Base-by-base conservation (phyloP, 2,113 vertebrate species). In the Centrocercus urophasianus region DNA sequence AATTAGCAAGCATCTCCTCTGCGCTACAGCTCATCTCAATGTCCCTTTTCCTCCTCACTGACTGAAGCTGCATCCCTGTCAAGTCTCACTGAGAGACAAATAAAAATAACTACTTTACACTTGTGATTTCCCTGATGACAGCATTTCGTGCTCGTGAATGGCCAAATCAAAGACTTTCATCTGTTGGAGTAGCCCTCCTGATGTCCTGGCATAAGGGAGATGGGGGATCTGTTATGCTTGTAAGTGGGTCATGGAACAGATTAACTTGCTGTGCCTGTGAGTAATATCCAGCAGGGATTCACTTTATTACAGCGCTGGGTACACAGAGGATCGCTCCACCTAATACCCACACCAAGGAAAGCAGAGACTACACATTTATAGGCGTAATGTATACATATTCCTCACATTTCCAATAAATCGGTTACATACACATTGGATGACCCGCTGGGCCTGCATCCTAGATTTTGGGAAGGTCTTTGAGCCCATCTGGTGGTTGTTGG, bases 161-260 rank as follows among this genome's bases (percentile, higher is more conserved):
- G 28, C 21, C 56, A 87, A 87, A 28, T 8, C 36, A 38, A 13
- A 65, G 30, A 42, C 6, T 54, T 54, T 60, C 13, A 63, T 27
- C 28, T 34, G 15, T 28, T 30, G 43, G 16, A 73, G 63, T 89
- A 72, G 18, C 11, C 8, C 8, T 73, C 65, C 59, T 52, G 28
- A 70, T 64, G 11, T 6, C 18, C 9, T 3, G 1, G 7, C 27
- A 38, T 5, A 81, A 13, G 18, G 0, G 3, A 40, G 59, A 30
- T 59, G 19, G 10, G 47, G 20, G n/a, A 59, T 74, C 18, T 83
- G 50, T 18, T 80, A 20, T 5, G 3, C 71, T 2, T 0, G 10
- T 69, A 28, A 56, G 79, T 59, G 32, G 28, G 24, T 21, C 34
- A 22, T 25, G 8, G 64, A 79, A 48, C 48, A 50, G 24, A 50